Conservation (phyloP, 2,888 invertebrate genomes). For the Bruchidius siliquastri region DNA sequence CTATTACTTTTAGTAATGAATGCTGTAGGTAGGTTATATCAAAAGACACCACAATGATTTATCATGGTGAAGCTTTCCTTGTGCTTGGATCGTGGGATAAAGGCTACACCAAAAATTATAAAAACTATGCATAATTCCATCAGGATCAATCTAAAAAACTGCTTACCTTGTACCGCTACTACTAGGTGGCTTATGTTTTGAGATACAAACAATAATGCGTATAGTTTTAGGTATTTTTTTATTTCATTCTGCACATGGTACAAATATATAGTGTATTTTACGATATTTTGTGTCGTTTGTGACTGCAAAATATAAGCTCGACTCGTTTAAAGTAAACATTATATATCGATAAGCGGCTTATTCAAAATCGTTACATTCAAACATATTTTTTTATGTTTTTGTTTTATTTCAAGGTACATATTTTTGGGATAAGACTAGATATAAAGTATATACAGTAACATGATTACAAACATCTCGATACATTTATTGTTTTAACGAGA, state of each 20-base stretch:
- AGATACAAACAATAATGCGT: background rate
- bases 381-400: background rate
- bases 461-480: background rate
- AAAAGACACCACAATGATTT: too few relatives aligned
- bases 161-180: background rate
- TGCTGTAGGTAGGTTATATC: too few relatives aligned
- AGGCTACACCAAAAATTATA: too few relatives aligned
- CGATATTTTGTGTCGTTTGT: background rate
- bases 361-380: background rate
- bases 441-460: background rate
- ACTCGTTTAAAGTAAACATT: background rate
- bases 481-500: background rate
- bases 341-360: background rate
- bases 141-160: too few relatives aligned
- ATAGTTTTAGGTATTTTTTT: background rate
- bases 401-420: background rate
- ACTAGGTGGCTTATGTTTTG: background rate
- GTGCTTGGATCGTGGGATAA: too few relatives aligned
- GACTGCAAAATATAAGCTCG: background rate
- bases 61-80: too few relatives aligned
- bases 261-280: background rate
- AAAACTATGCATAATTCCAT: too few relatives aligned
- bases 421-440: background rate
- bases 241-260: slow-evolving; percentile 1
- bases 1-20: too few relatives aligned